Evolutionary conservation across 1,140 invertebrate species (phyloP), one percentile per base, ranked within the genome.

Genomic region (Belonocnema kinseyi): DNA sequence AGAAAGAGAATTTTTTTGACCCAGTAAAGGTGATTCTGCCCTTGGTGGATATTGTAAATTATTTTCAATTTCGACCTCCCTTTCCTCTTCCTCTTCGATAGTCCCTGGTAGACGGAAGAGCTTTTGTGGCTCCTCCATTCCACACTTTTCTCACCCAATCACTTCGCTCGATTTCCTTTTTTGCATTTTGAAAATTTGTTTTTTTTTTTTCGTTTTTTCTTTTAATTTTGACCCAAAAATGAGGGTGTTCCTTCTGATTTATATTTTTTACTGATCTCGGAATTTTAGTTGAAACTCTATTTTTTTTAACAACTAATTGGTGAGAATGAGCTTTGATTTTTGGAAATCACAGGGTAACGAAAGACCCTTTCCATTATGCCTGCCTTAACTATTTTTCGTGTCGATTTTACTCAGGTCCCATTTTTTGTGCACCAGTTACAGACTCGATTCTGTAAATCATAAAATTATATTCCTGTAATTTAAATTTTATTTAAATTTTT

Each of bases 51-150:
- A 58, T 4, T 61, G 50, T n/a, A 66, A 75, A 52, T 74, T 74
- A 17, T 51, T 56, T 14, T 84, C 80, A 16, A 19, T 72, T 7
- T 80, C 81, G 77, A 54, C 46, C 50, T 72, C 74, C 50, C 50
- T 26, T 61, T 86, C 85, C 51, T 91, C 90, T 73, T 90, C 89
- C 54, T 91, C 90, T 77, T 90, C 90, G 73, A 90, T 90, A 14
- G 87, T 89, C 3, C 90, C 89, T 10, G 90, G 90, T 26, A 90
- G 82, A 46, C 85, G 88, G 70, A 91, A 91, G 7, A 91, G 80
- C 76, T 90, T 90, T 70, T 88, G 86, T 14, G 82, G 84, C 76
- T 87, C 87, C 76, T 88, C 86, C 86, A 66, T 66, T 66, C 61
- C 61, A 66, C 61, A 33, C 61, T 66, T 26, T 87, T 87, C 61